These are phyloP conservation scores for Rhynchonycteris naso DNA, from an alignment of 2,797 vertebrate species.

Conservation along the genomic window DNA sequence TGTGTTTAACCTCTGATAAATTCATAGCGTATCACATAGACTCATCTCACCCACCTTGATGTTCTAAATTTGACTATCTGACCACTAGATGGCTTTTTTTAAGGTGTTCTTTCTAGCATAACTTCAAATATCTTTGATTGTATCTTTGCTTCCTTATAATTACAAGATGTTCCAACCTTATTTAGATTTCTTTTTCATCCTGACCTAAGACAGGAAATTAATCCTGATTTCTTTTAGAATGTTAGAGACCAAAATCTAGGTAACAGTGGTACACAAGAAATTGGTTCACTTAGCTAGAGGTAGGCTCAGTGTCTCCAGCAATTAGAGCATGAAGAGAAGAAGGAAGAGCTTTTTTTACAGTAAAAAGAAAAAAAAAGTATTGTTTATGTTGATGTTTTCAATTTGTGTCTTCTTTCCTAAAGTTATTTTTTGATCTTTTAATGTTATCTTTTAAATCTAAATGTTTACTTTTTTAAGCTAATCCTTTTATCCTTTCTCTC, in stretches of 20 bases:
- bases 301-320: background rate
- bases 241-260: background rate
- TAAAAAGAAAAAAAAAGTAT: background rate
- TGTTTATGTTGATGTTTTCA: background rate
- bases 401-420: background rate
- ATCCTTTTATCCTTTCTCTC: background rate
- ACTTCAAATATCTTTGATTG: background rate
- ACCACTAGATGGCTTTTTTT: background rate
- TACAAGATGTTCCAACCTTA: background rate
- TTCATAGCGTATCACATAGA: background rate
- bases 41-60: background rate
- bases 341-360: background rate
- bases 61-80: background rate
- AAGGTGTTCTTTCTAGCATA: background rate
- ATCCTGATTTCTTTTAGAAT: background rate
- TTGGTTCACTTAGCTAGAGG: background rate
- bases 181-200: background rate
- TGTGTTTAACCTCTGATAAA: background rate
- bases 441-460: background rate
- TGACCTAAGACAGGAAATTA: background rate
- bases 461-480: background rate
- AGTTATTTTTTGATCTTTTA: background rate
- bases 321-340: background rate
- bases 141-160: background rate
- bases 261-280: background rate